These are phyloP conservation scores for Anastrepha obliqua DNA, from an alignment of 1,140 invertebrate species.

Conservation along the genomic window DNA sequence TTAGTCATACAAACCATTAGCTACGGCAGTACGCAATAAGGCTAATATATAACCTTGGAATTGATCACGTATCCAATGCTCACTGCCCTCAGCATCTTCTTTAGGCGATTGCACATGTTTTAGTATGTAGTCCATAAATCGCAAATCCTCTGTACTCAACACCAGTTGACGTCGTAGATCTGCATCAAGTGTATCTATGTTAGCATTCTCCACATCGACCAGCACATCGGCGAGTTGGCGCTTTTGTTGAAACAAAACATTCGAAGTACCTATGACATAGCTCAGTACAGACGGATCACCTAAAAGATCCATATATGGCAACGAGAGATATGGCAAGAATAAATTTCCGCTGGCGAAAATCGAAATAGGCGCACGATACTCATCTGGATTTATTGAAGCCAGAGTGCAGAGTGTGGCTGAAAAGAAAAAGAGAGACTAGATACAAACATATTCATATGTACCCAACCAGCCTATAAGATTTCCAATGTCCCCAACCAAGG, in stretches of 20 bases:
- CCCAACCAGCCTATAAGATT: too few species aligned
- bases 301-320: slow-evolving; percentile 95
- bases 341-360: slow-evolving; percentile 95
- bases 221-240: slow-evolving; percentile 91
- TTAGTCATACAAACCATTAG: slow-evolving; percentile 78
- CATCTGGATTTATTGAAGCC: slow-evolving; percentile 78
- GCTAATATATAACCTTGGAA: slow-evolving; percentile 94
- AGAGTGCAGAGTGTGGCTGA: slow-evolving; percentile 66
- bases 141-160: slow-evolving; percentile 94
- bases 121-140: slow-evolving; percentile 95
- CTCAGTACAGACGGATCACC: slow-evolving; percentile 91
- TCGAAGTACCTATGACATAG: slow-evolving; percentile 97
- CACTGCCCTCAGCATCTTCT: slow-evolving; percentile 90
- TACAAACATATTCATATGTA: too few species aligned
- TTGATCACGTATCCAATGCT: slow-evolving; percentile 96
- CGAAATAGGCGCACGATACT: slow-evolving; percentile 90
- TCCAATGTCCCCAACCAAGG: too few species aligned
- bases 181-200: slow-evolving; percentile 91
- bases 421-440: slow-evolving; percentile 56
- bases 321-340: slow-evolving; percentile 95
- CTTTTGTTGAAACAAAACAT: slow-evolving; percentile 97
- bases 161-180: slow-evolving; percentile 88
- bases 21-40: slow-evolving; percentile 87
- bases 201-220: slow-evolving; percentile 92
- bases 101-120: slow-evolving; percentile 87